These are phyloP conservation scores for Epiblema foenella DNA, from an alignment of 2,888 invertebrate genomes.

Conservation along the genomic window DNA sequence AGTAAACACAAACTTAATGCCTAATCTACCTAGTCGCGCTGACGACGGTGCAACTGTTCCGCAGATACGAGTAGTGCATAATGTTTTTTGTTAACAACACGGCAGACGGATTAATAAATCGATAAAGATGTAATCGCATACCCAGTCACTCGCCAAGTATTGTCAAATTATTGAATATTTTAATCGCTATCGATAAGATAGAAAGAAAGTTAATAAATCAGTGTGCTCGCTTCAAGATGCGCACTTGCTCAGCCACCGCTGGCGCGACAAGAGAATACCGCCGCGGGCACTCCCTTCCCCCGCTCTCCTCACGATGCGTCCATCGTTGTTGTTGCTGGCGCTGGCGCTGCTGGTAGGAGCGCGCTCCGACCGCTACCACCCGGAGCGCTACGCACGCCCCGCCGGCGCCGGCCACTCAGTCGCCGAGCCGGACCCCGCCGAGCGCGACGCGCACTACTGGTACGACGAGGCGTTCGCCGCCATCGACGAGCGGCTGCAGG, in stretches of 20 bases:
- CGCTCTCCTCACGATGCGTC: background rate
- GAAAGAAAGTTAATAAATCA: constrained; percentile 15
- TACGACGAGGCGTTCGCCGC: constrained; percentile 50
- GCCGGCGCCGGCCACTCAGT: background rate
- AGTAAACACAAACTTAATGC: too few relatives aligned
- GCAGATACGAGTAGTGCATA: too few relatives aligned
- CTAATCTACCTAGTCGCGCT: too few relatives aligned
- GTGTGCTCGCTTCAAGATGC: background rate
- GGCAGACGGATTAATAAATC: background rate
- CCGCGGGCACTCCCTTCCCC: background rate
- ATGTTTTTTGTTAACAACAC: too few relatives aligned
- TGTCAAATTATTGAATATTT: background rate
- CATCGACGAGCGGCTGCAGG: constrained; percentile 58
- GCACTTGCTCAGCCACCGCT: constrained; percentile 5
- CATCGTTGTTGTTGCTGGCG: constrained; percentile 2
- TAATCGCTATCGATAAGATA: constrained; percentile 23
- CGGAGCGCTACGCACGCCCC: constrained; percentile 43
- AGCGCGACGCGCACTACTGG: constrained; percentile 44
- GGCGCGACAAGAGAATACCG: background rate
- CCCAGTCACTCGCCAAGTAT: background rate
- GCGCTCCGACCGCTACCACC: constrained; percentile 41
- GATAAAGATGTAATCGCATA: background rate
- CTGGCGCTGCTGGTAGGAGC: constrained; percentile 43
- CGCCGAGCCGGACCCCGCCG: constrained; percentile 16
- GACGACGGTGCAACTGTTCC: too few relatives aligned